Conservation (phyloP, 1,140 invertebrate genomes). For the Popillia japonica region DNA sequence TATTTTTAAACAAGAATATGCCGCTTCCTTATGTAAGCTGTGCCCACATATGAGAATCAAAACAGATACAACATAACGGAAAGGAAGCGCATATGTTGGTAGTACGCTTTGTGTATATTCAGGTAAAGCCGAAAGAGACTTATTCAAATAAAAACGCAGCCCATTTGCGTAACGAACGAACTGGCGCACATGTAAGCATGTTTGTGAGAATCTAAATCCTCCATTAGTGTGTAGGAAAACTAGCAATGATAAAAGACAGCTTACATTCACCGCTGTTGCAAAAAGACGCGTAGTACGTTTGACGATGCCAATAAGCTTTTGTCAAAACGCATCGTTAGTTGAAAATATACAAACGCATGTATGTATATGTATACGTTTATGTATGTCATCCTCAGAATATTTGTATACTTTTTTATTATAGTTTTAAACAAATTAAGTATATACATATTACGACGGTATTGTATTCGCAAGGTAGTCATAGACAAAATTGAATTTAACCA, state of each 20-base stretch:
- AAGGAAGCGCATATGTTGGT: conserved; percentile 1
- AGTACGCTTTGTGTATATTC: neutral
- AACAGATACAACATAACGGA: neutral
- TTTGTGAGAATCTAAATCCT: conserved; percentile 45
- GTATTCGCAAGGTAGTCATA: no score
- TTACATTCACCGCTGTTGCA: conserved; percentile 10
- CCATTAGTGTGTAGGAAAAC: conserved; percentile 45
- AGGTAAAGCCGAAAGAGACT: neutral
- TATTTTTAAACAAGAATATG: conserved; percentile 18
- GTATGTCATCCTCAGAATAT: neutral
- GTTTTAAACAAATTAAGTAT: no score
- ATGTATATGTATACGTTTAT: conserved; percentile 9
- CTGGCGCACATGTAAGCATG: conserved; percentile 43
- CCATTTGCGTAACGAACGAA: conserved; percentile 45
- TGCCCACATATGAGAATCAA: conserved; percentile 17
- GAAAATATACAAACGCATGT: neutral
- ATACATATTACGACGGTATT: no score
- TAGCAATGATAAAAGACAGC: conserved; percentile 44
- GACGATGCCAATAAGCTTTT: conserved; percentile 46
- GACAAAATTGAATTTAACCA: no score
- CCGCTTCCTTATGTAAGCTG: neutral
- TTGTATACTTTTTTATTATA: no score
- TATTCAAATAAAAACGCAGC: conserved; percentile 36
- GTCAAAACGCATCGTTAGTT: conserved; percentile 44
- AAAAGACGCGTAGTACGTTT: conserved; percentile 38